Evolutionary conservation across 2,113 vertebrate genomes (phyloP).

Genomic region (Capreolus pygargus): DNA sequence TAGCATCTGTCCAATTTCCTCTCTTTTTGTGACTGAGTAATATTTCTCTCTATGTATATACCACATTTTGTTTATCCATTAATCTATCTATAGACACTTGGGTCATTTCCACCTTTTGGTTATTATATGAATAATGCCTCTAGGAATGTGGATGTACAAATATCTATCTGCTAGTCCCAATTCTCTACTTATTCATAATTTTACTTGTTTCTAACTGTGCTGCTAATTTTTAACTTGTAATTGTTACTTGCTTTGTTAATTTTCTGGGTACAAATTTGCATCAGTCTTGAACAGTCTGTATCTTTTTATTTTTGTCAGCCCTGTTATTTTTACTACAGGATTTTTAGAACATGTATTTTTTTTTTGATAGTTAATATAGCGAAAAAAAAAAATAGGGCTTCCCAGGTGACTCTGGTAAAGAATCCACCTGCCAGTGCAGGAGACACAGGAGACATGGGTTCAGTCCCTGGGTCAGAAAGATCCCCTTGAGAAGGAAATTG

Average conservation of each 20-base stretch:
- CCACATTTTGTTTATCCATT: not conserved
- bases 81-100: not conserved
- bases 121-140: not conserved
- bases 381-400: not conserved
- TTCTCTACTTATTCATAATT: not conserved
- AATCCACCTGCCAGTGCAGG: not conserved
- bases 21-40: not conserved
- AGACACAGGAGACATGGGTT: not conserved
- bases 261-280: not conserved
- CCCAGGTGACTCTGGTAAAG: not conserved
- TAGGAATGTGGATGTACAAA: too few relatives aligned
- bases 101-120: not conserved
- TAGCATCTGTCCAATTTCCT: not conserved
- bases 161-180: not conserved
- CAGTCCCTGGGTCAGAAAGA: not conserved
- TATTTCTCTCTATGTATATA: not conserved
- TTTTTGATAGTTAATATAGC: not conserved
- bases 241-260: conserved; percentile 11
- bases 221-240: not conserved
- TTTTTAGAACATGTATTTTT: not conserved
- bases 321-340: not conserved
- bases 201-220: not conserved
- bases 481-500: not conserved
- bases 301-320: not conserved
- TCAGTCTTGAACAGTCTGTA: not conserved